Evolutionary conservation across 2,797 vertebrate genomes (phyloP).

Genomic region (Natrix natrix): DNA sequence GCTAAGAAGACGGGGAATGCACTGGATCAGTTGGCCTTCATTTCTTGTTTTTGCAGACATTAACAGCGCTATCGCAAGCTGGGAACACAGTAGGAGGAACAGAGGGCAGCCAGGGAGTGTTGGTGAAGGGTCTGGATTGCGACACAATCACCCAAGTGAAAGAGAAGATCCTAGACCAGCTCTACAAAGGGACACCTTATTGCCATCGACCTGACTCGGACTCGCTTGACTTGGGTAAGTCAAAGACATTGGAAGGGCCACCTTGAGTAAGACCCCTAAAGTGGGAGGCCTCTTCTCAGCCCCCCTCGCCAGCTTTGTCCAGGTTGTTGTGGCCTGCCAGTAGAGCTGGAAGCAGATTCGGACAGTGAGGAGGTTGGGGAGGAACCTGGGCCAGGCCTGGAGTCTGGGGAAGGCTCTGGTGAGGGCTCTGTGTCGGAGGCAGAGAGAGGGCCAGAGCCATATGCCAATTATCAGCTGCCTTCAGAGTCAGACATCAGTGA

Average conservation of each 20-base stretch:
- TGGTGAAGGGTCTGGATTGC: slow-evolving; percentile 86
- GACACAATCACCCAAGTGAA: slow-evolving; percentile 81
- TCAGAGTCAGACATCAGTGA: too few relatives aligned
- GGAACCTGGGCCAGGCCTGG: too few relatives aligned
- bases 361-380: too few relatives aligned
- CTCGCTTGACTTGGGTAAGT: slow-evolving; percentile 90
- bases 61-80: slow-evolving; percentile 86
- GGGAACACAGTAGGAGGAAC: slow-evolving; percentile 74
- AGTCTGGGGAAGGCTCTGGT: too few relatives aligned
- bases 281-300: background rate
- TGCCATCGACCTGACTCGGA: slow-evolving; percentile 88
- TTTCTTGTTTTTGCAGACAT: slow-evolving; percentile 73
- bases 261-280: background rate
- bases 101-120: slow-evolving; percentile 83
- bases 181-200: slow-evolving; percentile 90
- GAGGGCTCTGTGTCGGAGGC: too few relatives aligned
- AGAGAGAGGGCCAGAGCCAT: too few relatives aligned
- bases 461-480: too few relatives aligned
- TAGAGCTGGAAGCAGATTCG: too few relatives aligned
- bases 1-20: background rate
- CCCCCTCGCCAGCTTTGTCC: background rate
- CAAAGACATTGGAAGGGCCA: background rate
- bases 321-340: background rate
- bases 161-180: slow-evolving; percentile 96
- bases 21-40: slow-evolving; percentile 11